A percentile compares a stretch with the other conserved stretches of the same genome.
phyloP scores from a whole-genome alignment of 2,113 vertebrate genomes.

The Eurypyga helias region DNA sequence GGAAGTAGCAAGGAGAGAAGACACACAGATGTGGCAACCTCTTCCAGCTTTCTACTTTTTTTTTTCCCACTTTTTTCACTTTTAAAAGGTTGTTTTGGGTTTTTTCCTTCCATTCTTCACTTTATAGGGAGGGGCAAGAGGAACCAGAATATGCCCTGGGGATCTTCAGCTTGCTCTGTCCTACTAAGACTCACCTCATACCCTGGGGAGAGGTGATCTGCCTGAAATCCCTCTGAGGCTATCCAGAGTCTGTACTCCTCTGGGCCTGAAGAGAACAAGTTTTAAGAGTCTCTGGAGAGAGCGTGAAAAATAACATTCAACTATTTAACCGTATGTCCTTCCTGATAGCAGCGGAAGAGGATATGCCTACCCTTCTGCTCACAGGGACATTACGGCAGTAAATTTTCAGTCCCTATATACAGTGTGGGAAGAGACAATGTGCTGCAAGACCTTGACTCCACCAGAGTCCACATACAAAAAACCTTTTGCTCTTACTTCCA shows the following conservation, averaged over 20 bases:
- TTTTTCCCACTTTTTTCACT: neutral
- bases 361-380: neutral
- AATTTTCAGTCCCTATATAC: neutral
- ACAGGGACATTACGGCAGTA: neutral
- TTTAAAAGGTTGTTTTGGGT: too few species aligned
- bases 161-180: neutral
- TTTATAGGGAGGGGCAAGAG: neutral
- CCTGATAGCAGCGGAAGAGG: neutral
- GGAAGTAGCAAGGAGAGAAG: neutral
- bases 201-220: neutral
- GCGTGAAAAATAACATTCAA: neutral
- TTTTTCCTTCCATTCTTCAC: neutral
- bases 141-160: neutral
- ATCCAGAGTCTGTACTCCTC: neutral
- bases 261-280: neutral
- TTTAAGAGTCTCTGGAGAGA: neutral
- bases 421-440: neutral
- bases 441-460: neutral
- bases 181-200: neutral
- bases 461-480: neutral
- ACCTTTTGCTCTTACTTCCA: neutral
- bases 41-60: neutral
- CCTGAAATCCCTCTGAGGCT: neutral
- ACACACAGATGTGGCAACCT: rapidly evolving
- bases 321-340: neutral